Percentiles rank a stretch among this genome's conserved stretches.
Conservation (phyloP, 2,113 vertebrate genomes). For the Bubo scandiacus region DNA sequence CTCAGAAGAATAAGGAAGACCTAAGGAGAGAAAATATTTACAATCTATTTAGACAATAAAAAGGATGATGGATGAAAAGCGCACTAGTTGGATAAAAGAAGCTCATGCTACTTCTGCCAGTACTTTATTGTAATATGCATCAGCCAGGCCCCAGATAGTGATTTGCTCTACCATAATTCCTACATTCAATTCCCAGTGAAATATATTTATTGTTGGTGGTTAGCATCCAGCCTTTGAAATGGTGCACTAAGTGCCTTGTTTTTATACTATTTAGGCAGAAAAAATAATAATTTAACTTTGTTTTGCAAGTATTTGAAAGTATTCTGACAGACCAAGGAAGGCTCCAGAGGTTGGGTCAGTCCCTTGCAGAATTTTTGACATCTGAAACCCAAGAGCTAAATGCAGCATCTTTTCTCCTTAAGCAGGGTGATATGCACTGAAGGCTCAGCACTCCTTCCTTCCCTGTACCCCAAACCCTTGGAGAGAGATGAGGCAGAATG, state of each 20-base stretch:
- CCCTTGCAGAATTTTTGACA: not conserved
- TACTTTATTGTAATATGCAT: conserved; percentile 3
- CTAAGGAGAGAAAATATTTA: conserved; percentile 16
- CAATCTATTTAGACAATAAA: not conserved
- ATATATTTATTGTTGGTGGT: conserved; percentile 54
- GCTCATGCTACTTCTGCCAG: conserved; percentile 7
- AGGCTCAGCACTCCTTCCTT: not conserved
- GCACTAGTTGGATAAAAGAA: not conserved
- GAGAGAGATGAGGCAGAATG: not conserved
- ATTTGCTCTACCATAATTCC: conserved; percentile 52
- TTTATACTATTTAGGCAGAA: conserved; percentile 34
- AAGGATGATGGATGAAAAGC: not conserved
- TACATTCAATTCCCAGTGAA: conserved; percentile 46
- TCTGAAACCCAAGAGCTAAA: not conserved
- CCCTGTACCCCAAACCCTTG: not conserved
- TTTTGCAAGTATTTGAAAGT: conserved; percentile 59
- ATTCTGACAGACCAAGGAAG: not conserved
- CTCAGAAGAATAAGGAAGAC: not conserved
- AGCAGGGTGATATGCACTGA: not conserved
- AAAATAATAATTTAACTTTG: conserved; percentile 51
- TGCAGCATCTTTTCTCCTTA: not conserved
- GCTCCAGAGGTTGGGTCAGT: not conserved
- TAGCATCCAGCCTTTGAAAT: conserved; percentile 66
- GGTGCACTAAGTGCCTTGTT: not conserved
- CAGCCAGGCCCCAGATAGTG: conserved; percentile 38